Base-by-base conservation (phyloP, 2,113 vertebrate species). In the Myrmophylax atrothorax region DNA sequence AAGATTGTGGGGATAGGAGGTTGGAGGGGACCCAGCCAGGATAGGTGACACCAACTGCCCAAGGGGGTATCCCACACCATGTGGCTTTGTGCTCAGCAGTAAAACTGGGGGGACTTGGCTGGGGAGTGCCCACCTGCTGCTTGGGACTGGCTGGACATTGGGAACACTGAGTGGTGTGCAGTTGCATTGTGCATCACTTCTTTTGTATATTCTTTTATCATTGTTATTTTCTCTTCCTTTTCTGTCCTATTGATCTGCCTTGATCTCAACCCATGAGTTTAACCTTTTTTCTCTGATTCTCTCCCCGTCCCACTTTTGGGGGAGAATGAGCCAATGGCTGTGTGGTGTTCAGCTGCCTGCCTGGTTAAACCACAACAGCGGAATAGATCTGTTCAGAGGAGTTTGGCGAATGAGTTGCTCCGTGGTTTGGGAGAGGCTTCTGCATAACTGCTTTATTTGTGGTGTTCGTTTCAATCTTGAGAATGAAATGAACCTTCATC, bases 351-450 rank as follows among this genome's bases (percentile, higher is more conserved):
- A 35, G n/a, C 29, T 69, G 55, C 55, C 46, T 55, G 55, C 47
- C 8, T 14, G 40, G 68, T 55, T 67, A 86, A 86, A 74, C 60
- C 40, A 68, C 47, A 62, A 19, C 40, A 12, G 22, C 24, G 47
- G 35, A 33, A 11, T 22, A 25, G 37, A 69, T 83, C 58, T 80
- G 33, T 53, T 80, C 29, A 35, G 42, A 47, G 50, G 3, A 73
- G 63, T 53, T 85, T 50, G 90, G 82, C 0, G 0, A 47, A 58
- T 1, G 9, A 46, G 19, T 42, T 88, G 59, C 55, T 83, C 15
- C 88, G 83, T 80, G 79, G 50, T 84, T 92, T 94, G 72, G 72
- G 88, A 95, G 79, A 84, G 59, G 55, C 68, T 85, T 92, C 67
- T 58, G 29, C 75, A 25, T 82, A 69, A 55, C 81, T 49, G 47